Percentiles rank a stretch among this genome's conserved stretches.
Conservation (phyloP, 2,113 vertebrate species). For the Oreochromis tanganicae region DNA sequence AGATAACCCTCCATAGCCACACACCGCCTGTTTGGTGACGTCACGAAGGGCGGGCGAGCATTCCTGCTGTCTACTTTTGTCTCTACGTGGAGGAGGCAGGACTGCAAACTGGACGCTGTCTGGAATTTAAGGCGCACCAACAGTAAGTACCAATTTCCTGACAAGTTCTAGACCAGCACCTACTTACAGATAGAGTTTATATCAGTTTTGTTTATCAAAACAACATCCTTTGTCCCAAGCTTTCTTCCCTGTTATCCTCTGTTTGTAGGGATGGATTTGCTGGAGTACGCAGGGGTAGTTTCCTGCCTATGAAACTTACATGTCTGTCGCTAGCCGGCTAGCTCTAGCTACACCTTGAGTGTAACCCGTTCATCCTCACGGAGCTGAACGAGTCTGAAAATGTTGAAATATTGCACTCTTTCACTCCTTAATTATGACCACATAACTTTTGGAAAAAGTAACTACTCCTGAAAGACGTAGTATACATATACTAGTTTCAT, state of each 20-base stretch:
- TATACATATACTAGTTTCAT: neutral
- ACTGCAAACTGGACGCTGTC: constrained; percentile 48
- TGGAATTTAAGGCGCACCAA: constrained; percentile 57
- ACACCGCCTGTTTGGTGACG: neutral
- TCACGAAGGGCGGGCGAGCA: constrained; percentile 48
- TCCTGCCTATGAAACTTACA: constrained; percentile 45
- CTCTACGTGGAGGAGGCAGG: constrained; percentile 61
- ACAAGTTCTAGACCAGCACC: constrained; percentile 2
- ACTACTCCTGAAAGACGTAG: neutral
- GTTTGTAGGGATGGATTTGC: neutral
- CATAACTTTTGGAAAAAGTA: neutral
- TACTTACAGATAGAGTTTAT: neutral
- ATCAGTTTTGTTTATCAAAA: neutral
- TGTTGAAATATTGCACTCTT: neutral
- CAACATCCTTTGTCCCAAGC: neutral
- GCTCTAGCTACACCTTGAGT: constrained; percentile 34
- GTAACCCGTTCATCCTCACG: constrained; percentile 4
- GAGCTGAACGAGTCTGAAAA: neutral
- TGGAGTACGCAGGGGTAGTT: constrained; percentile 14
- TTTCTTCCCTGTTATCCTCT: neutral
- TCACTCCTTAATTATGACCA: neutral
- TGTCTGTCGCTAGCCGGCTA: constrained; percentile 38
- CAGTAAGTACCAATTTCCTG: constrained; percentile 61
- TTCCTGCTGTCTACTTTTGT: constrained; percentile 57
- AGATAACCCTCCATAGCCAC: accelerated